phyloP scores from a whole-genome alignment of 2,888 invertebrate species.

The Patella ulyssiponensis region DNA sequence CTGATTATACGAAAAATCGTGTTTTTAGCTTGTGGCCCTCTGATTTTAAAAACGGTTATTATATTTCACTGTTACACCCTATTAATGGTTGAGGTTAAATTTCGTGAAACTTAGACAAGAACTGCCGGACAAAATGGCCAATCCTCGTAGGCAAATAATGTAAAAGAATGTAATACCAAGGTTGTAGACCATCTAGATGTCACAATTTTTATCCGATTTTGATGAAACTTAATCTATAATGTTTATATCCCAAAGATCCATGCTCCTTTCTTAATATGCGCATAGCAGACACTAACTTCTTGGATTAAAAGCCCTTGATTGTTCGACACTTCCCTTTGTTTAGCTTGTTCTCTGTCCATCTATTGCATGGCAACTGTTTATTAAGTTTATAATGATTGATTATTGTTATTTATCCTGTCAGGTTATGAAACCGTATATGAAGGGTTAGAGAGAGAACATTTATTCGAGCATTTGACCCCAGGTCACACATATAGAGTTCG shows the following conservation, averaged over 20 bases:
- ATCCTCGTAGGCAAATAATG: too few relatives aligned
- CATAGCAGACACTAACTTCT: background rate
- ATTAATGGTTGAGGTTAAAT: too few relatives aligned
- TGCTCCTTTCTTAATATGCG: background rate
- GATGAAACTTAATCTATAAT: too few relatives aligned
- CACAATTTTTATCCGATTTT: too few relatives aligned
- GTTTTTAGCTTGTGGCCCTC: too few relatives aligned
- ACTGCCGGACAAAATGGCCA: too few relatives aligned
- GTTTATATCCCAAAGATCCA: background rate
- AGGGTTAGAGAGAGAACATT: conserved; percentile 84
- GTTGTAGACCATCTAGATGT: too few relatives aligned
- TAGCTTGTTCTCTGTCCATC: too few relatives aligned
- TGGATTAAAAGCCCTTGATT: background rate
- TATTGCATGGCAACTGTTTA: background rate
- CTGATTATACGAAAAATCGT: too few relatives aligned
- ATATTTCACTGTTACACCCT: conserved; percentile 37
- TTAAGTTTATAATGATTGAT: background rate
- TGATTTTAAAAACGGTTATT: conserved; percentile 76
- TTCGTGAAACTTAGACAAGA: too few relatives aligned
- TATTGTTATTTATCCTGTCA: conserved; percentile 50
- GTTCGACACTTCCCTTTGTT: background rate
- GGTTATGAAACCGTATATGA: conserved; percentile 84
- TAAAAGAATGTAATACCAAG: too few relatives aligned
- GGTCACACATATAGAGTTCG: conserved; percentile 85
- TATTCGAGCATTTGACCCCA: conserved; percentile 86